phyloP scores from a whole-genome alignment of 2,888 invertebrate genomes.

The Ligdia adustata region DNA sequence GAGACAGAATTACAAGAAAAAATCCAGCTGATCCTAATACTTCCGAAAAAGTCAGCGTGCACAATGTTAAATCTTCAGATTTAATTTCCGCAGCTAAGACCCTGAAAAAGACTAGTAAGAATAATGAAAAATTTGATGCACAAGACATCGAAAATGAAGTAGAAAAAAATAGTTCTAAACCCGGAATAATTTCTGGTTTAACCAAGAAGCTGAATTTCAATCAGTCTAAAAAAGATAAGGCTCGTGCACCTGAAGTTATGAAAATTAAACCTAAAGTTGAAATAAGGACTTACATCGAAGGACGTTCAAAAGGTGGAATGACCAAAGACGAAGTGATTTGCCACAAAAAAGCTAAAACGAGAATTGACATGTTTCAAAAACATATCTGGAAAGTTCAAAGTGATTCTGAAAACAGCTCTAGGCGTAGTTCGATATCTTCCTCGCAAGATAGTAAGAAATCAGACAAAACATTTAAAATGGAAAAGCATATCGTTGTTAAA shows the following conservation, averaged over 20 bases:
- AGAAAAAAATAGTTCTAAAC: constrained; percentile 51
- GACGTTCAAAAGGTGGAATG: constrained; percentile 59
- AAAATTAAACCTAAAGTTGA: constrained; percentile 66
- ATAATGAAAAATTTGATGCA: constrained; percentile 29
- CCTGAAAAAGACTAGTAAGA: constrained; percentile 51
- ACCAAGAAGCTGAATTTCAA: constrained; percentile 69
- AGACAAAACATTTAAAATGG: constrained; percentile 38
- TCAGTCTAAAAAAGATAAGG: constrained; percentile 65
- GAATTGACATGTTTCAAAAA: constrained; percentile 80
- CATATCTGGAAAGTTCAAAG: constrained; percentile 70
- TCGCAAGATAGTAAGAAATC: constrained; percentile 57
- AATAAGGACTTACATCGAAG: constrained; percentile 72
- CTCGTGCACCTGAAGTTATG: constrained; percentile 43
- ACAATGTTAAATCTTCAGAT: constrained; percentile 65
- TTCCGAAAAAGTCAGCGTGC: constrained; percentile 59
- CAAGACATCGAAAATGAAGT: constrained; percentile 36
- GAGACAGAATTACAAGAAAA: constrained; percentile 56
- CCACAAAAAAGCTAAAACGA: constrained; percentile 72
- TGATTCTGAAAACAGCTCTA: constrained; percentile 68
- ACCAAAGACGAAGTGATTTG: constrained; percentile 71
- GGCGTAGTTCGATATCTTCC: constrained; percentile 65
- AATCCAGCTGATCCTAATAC: constrained; percentile 38
- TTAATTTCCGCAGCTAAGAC: constrained; percentile 60
- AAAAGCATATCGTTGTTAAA: constrained; percentile 52
- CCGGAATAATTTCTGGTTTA: constrained; percentile 66